Evolutionary conservation across 1,140 invertebrate species (phyloP), one percentile per base, ranked within the genome.

Genomic region (Proctacanthus coquilletti): DNA sequence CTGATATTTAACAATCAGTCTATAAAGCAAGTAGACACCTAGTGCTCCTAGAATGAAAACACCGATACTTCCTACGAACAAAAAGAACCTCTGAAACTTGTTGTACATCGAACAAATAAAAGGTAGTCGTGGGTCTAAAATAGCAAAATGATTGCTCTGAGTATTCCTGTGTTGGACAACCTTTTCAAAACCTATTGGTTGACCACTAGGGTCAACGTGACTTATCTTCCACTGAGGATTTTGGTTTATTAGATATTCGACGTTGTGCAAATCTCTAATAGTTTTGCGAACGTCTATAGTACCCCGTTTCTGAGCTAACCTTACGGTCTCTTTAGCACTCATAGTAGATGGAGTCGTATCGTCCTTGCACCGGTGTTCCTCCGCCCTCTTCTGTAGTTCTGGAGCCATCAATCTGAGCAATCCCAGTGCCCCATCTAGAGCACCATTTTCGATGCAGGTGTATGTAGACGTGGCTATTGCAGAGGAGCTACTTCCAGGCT

Each of bases 141-240:
- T 53, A 17, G 65, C 47, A 40, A 77, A 56, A 34, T 65, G 71
- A 2, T 71, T 56, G 44, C 60, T 63, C 38, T 64, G 64, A 29
- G 62, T 61, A 18, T 61, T 54, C 4, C 69, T 49, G 29, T 64
- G 54, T 18, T 64, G 53, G n/a, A 66, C 53, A 27, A 75, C 52
- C 47, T 69, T 48, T 37, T 76, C 70, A 59, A 59, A 31, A 30
- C 18, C 4, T 15, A 21, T 17, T 27, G 14, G 21, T 49, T 64
- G 23, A 56, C 53, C 11, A 51, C 43, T 45, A 30, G 62, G 49
- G 39, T 74, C 65, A 17, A 75, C 56, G 2, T 77, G 55, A 45
- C 63, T 62, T 8, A 81, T 63, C 10, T 71, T 72, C 77, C 77
- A 80, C 42, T 72, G 65, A 1, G 75, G 73, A 57, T 80, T 82